A percentile compares a stretch with the other conserved stretches of the same genome.
Conservation (phyloP, 1,140 invertebrate species). For the Pomacea maculata region DNA sequence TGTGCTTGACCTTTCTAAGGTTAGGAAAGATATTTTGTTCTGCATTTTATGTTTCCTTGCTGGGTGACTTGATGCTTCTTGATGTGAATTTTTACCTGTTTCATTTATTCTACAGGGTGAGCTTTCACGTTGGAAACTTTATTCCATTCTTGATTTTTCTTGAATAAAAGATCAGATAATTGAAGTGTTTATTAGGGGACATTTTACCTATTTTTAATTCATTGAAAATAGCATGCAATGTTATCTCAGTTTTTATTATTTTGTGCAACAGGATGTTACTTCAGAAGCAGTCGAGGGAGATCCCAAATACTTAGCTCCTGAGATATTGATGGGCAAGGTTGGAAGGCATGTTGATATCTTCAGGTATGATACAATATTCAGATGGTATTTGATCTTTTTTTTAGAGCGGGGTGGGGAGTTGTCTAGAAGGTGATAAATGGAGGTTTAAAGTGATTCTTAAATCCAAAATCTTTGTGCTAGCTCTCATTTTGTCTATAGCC, state of each 20-base stretch:
- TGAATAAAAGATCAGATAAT: no score
- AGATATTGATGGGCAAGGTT: slow-evolving; percentile 75
- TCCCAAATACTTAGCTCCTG: slow-evolving; percentile 79
- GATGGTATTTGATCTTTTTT: background rate
- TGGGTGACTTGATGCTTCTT: no score
- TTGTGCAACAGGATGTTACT: slow-evolving; percentile 49
- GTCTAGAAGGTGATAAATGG: no score
- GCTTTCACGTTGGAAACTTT: no score
- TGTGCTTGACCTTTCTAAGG: slow-evolving; percentile 73
- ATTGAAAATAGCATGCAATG: background rate
- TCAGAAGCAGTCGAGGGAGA: slow-evolving; percentile 77
- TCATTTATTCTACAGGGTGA: no score
- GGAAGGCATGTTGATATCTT: slow-evolving; percentile 70
- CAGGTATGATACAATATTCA: slow-evolving; percentile 44
- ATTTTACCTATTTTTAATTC: background rate
- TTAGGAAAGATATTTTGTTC: slow-evolving; percentile 50
- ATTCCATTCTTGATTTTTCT: no score
- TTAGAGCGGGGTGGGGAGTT: no score
- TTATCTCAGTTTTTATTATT: background rate
- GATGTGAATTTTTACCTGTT: no score
- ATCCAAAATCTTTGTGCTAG: no score
- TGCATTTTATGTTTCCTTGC: background rate
- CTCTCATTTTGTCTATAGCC: no score
- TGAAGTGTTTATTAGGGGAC: no score
- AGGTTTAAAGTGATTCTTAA: no score